A percentile compares a stretch with the other conserved stretches of the same genome.
phyloP scores from a whole-genome alignment of 2,888 invertebrate genomes.

The Itoplectis maculator region DNA sequence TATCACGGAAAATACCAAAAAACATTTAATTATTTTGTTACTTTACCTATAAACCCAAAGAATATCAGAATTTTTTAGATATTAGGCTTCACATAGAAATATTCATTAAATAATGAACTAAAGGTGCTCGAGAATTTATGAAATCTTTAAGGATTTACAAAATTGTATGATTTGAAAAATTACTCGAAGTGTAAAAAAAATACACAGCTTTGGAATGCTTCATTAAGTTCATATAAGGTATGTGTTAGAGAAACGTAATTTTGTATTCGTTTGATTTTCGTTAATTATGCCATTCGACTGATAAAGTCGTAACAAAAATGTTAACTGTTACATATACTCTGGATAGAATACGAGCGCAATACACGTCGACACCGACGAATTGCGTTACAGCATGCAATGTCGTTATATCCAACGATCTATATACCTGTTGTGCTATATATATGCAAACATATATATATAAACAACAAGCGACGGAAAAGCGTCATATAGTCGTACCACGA shows the following conservation, averaged over 20 bases:
- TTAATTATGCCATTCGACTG: background rate
- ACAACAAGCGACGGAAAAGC: constrained; percentile 20
- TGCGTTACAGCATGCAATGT: constrained; percentile 53
- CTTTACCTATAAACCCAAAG: background rate
- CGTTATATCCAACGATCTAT: constrained; percentile 39
- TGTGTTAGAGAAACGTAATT: background rate
- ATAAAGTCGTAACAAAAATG: constrained; percentile 7
- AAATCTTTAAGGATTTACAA: background rate
- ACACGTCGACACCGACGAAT: constrained; percentile 42
- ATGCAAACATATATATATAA: constrained; percentile 15
- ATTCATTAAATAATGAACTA: background rate
- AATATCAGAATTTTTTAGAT: background rate
- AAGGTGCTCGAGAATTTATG: background rate
- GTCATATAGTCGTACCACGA: constrained; percentile 28
- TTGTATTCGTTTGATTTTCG: background rate
- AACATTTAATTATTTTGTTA: background rate
- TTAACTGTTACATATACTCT: constrained; percentile 9
- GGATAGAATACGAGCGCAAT: constrained; percentile 43
- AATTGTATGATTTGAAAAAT: background rate
- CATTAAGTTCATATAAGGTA: constrained; percentile 16
- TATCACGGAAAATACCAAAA: background rate
- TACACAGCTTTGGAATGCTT: background rate
- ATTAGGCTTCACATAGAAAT: background rate
- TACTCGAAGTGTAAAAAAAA: background rate
- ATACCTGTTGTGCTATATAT: constrained; percentile 31